Base-by-base conservation (phyloP, 2,888 invertebrate genomes). In the Dryococelus australis region DNA sequence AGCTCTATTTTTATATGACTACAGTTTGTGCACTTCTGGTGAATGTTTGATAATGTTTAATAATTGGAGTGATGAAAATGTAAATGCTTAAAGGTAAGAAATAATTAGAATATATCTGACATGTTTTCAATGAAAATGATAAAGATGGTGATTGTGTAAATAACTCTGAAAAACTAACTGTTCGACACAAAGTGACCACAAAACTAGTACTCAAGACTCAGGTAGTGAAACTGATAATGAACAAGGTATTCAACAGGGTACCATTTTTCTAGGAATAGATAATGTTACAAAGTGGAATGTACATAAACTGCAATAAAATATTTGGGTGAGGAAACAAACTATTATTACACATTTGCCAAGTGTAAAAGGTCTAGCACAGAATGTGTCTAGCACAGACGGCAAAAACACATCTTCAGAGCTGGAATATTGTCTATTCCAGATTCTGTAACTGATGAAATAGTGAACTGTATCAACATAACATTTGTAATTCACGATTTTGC, bases 331-430 rank as follows among this genome's bases (percentile, higher is more conserved):
- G 26, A 24, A 43, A 83, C 28, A 27, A 83, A 83, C 35, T 83
- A 83, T 83, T 35, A 43, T 35, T 35, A 20, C 43, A 83, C 83
- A 83, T 43, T 43, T 28, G n/a, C 83, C 83, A 43, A 35, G 35
- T 43, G 27, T 83, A 28, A 28, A 83, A 20, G 83, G 83, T 10
- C 12, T 27, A 83, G 83, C 27, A 27, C n/a, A 27, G 16, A 83
- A 83, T n/a, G n/a, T n/a, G n/a, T n/a, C n/a, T n/a, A n/a, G n/a
- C n/a, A n/a, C n/a, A n/a, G n/a, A n/a, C n/a, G 35, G 28, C 83
- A 83, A 83, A 28, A 83, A 83, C 83, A 10, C 20, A 24, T 43
- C 83, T 83, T 83, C 35, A 83, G 24, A 13, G 35, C 35, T 83
- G 83, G 83, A 43, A 16, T 43, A n/a, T 20, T 83, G 28, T 28